A percentile compares a stretch with the other conserved stretches of the same genome.
Conservation (phyloP, 2,888 invertebrate species). For the Pterostichus madidus region DNA sequence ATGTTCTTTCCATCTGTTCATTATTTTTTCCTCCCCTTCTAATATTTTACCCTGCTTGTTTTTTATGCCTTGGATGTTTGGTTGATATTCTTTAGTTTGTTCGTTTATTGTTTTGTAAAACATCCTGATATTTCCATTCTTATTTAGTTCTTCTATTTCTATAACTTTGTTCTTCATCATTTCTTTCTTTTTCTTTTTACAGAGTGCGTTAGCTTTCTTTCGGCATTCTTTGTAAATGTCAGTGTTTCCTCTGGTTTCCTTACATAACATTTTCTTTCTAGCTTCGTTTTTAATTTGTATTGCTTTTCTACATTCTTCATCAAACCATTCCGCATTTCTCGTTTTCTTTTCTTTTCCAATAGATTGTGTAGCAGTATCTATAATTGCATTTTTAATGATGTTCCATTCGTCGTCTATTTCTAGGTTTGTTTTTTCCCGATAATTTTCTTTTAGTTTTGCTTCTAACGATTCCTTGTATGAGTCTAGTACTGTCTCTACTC, state of each 20-base stretch:
- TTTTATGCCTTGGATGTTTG: constrained; percentile 15
- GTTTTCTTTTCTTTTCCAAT: constrained; percentile 4
- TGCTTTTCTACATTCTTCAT: no score
- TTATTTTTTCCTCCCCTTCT: background rate
- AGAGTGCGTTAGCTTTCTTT: background rate
- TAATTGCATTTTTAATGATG: no score
- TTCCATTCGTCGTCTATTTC: no score
- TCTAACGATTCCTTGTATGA: background rate
- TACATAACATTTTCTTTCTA: constrained; percentile 5
- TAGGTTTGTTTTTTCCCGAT: no score
- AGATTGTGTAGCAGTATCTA: background rate
- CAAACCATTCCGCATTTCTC: constrained; percentile 1
- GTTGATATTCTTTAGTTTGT: constrained; percentile 11
- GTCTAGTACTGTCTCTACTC: background rate
- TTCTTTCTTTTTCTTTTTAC: constrained; percentile 18
- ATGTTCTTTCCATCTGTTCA: background rate
- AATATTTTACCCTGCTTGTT: background rate
- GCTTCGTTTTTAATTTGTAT: background rate
- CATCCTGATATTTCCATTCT: background rate
- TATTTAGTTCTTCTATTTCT: constrained; percentile 8
- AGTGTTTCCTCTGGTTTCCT: constrained; percentile 8
- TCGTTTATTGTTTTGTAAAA: constrained; percentile 15
- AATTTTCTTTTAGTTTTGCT: background rate
- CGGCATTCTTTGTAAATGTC: constrained; percentile 12
- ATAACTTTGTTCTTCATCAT: constrained; percentile 4